Base-by-base conservation (phyloP, 2,888 invertebrate species). In the Dicyrtoma fusca region DNA sequence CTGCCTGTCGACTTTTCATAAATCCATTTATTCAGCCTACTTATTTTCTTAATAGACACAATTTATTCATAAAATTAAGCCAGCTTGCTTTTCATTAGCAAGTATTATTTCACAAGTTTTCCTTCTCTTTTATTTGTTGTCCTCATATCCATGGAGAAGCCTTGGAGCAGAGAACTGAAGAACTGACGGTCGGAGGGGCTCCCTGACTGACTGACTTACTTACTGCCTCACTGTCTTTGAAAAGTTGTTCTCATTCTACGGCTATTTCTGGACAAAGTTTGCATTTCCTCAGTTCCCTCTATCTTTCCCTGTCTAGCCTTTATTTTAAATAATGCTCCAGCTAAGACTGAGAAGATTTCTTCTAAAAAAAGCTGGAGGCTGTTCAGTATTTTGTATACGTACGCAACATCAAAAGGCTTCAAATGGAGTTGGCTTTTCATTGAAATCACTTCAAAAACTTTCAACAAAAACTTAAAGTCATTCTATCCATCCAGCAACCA, bases 21-120 rank as follows among this genome's bases (percentile, higher is more conserved):
- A 49, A 65, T 47, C 65, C 65, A 65, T 65, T 51, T 51, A 65
- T 65, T 26, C 17, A 65, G 51, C 25, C 34, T 25, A 51, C 65
- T 34, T 51, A 17, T 26, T 65, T 49, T 23, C 49, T 49, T 26
- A 62, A 21, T 62, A 62, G 62, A 45, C 45, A 62, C 34, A 34
- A 19, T 44, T 45, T 62, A 62, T 42, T n/a, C n/a, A n/a, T n/a
- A 19, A 42, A 62, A 62, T 51, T 51, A 62, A 34, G 45, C 42
- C 10, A 45, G 23, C 45, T 62, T 45, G 62, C 45, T 62, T 44
- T 62, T 59, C 59, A 59, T 59, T 59, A 59, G 59, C 14, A n/a
- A n/a, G 23, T 59, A 44, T 44, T 44, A 44, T 44, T 44, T 44
- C n/a, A n/a, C n/a, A n/a, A n/a, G n/a, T n/a, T n/a, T n/a, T n/a